These are phyloP conservation scores for Crenuchus spilurus DNA, from an alignment of 2,797 vertebrate genomes.

Conservation along the genomic window DNA sequence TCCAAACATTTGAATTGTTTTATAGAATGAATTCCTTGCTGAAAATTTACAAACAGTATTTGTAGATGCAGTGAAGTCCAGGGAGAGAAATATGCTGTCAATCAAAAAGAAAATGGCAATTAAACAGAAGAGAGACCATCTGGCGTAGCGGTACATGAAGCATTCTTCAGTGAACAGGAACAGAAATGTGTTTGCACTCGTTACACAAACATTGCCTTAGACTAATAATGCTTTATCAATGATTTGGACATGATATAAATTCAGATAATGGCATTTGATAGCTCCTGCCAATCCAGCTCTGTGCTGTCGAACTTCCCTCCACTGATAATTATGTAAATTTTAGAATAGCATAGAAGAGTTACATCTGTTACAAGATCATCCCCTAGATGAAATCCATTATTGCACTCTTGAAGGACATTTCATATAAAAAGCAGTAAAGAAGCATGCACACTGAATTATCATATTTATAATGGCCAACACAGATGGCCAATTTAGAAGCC, in stretches of 20 bases:
- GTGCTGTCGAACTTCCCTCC: not conserved
- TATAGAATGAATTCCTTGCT: not conserved
- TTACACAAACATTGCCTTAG: not conserved
- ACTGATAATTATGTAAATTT: slow-evolving; percentile 7
- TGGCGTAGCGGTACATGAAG: slow-evolving; percentile 16
- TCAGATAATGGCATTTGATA: not conserved
- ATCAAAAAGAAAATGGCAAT: slow-evolving; percentile 35
- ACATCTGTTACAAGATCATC: slow-evolving; percentile 27
- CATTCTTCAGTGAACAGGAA: not conserved
- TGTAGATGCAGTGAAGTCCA: slow-evolving; percentile 6
- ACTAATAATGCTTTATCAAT: slow-evolving; percentile 13
- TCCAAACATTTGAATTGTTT: not conserved
- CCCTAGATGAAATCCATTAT: slow-evolving; percentile 48
- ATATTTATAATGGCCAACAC: slow-evolving; percentile 51
- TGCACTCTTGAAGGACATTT: slow-evolving; percentile 36
- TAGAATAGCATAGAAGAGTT: slow-evolving; percentile 30
- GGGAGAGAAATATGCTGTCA: slow-evolving; percentile 23
- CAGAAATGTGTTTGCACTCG: not conserved
- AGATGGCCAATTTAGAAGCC: slow-evolving; percentile 43
- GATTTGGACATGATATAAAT: slow-evolving; percentile 2
- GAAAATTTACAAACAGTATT: not conserved
- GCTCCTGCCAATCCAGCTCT: not conserved
- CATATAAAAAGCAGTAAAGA: slow-evolving; percentile 42
- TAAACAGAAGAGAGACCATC: slow-evolving; percentile 32
- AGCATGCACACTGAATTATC: slow-evolving; percentile 47